Evolutionary conservation across 2,888 invertebrate genomes (phyloP), one percentile per base, ranked within the genome.

Genomic region (Sinhomidia bicolor): DNA sequence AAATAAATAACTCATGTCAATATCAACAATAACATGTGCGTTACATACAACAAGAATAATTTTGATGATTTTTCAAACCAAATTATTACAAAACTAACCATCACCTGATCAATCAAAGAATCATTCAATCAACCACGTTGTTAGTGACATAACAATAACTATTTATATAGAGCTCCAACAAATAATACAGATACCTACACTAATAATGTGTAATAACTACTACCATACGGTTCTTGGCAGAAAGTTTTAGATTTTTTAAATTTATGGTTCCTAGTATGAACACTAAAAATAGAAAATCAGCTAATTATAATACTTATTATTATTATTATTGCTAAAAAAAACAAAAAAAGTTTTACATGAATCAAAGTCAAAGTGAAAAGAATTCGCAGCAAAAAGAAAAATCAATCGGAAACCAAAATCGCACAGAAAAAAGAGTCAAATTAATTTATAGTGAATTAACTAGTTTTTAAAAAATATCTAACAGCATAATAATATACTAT

Each of bases 141-240:
- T 47, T 74, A 74, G 44, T 47, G 74, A 74, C 26, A 47, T 26
- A 74, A 47, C 47, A 74, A 74, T 74, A 47, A 74, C n/a, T 71
- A 44, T 20, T 9, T 68, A 36, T 20, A 23, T 1, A 71, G 41
- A 44, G 26, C 60, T 26, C 60, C 60, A 62, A 12, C 12, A 62
- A 62, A 57, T 62, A 26, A n/a, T n/a, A n/a, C 60, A 62, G 29
- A 26, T 62, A 62, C 29, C 60, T 62, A 60, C 57, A 6, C 12
- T 5, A 1, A 47, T 2, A 47, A 9, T 5, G 14, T 5, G 14
- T 47, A 47, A 14, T 47, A 10, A 10, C 47, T 60, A 23, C 54
- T 54, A 60, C 26, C 6, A 3, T 65, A 65, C 32, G 12, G 10
- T 57, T 29, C 29, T 65, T 26, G 54, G 10, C 14, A 17, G 14